A percentile compares a stretch with the other conserved stretches of the same genome.
Conservation (phyloP, 92 coral and sea anemone species). For the Palythoa caribaeorum region DNA sequence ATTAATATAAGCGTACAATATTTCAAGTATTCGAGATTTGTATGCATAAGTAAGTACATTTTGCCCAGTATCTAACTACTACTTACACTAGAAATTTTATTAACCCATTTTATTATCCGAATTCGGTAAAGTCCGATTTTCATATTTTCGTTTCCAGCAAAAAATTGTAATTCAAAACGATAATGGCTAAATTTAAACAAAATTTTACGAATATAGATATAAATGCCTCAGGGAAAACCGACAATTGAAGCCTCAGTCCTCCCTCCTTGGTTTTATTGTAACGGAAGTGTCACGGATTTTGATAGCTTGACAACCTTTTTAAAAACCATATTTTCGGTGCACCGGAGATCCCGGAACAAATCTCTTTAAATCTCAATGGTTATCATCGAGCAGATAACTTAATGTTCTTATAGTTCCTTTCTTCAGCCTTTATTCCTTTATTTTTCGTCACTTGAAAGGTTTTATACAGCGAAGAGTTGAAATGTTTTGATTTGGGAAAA, state of each 20-base stretch:
- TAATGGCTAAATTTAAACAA: no score
- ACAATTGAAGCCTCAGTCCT: not conserved
- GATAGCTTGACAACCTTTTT: constrained; percentile 10
- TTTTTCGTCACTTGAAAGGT: not conserved
- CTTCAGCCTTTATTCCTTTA: not conserved
- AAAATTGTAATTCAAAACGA: no score
- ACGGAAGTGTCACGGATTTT: constrained; percentile 24
- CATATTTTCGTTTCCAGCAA: no score
- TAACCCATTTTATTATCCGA: no score
- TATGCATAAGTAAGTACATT: no score
- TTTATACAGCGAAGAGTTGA: not conserved
- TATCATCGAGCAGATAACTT: not conserved
- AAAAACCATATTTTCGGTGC: not conserved
- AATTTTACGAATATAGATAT: no score
- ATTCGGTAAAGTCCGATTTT: no score
- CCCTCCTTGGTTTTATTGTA: constrained; percentile 16
- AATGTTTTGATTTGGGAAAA: constrained; percentile 21
- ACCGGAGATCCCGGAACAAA: not conserved
- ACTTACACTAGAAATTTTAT: no score
- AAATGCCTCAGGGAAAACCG: not conserved
- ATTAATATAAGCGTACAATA: no score
- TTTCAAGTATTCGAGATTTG: no score
- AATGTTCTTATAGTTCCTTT: not conserved
- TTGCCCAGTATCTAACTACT: no score
- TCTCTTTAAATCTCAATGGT: not conserved